Percentiles rank a stretch among this genome's conserved stretches.
Conservation (phyloP, 2,113 vertebrate species). For the Campylorhamphus procurvoides region DNA sequence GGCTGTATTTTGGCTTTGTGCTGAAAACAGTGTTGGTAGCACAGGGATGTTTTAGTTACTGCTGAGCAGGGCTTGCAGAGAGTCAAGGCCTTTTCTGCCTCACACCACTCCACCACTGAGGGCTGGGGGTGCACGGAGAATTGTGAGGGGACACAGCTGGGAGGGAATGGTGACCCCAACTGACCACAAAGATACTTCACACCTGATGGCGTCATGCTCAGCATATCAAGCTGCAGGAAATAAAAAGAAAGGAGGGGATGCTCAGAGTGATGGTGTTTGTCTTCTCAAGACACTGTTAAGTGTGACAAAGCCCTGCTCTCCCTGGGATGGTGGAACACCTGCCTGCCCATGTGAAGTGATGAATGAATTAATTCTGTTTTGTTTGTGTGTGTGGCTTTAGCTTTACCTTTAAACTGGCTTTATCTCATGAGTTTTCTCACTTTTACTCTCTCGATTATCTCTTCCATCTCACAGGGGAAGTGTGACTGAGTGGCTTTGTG, state of each 20-base stretch:
- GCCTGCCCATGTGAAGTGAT: background rate
- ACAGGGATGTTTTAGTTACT: too few species aligned
- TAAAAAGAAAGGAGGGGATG: background rate
- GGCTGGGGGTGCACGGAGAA: too few species aligned
- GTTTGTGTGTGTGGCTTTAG: background rate
- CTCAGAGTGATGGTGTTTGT: background rate
- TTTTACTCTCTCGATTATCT: background rate
- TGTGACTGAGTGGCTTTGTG: background rate
- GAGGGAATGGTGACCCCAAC: too few species aligned
- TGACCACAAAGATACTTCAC: too few species aligned
- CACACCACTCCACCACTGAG: too few species aligned
- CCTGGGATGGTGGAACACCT: background rate
- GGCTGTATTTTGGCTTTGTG: too few species aligned
- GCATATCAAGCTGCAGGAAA: too few species aligned
- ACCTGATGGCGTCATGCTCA: too few species aligned
- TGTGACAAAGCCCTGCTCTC: background rate
- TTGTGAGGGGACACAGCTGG: too few species aligned
- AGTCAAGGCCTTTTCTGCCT: too few species aligned
- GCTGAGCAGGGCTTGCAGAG: too few species aligned
- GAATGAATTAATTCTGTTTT: background rate
- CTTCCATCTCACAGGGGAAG: background rate
- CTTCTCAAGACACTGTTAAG: background rate
- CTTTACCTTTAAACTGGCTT: background rate
- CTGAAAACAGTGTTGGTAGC: too few species aligned
- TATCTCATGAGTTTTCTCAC: background rate